Evolutionary conservation across 2,113 vertebrate genomes (phyloP).

Genomic region (Elephantulus edwardii): DNA sequence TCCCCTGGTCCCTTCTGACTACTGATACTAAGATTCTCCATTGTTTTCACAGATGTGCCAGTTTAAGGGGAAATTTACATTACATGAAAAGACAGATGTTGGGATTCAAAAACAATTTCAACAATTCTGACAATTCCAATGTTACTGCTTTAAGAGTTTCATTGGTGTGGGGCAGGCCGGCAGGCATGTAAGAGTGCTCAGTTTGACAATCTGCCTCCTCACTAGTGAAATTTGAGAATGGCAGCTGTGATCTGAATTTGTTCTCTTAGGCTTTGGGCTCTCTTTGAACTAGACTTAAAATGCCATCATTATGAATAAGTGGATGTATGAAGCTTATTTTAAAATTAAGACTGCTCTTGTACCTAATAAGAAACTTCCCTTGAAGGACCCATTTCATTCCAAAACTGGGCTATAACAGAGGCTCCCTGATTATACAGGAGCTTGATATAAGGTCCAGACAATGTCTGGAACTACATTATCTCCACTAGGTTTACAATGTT

Average conservation of each 20-base stretch:
- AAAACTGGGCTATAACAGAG: neutral
- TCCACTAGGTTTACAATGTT: neutral
- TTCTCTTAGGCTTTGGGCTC: conserved; percentile 7
- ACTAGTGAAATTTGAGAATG: conserved; percentile 63
- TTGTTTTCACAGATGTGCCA: no score
- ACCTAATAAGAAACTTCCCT: neutral
- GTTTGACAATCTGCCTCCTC: conserved; percentile 53
- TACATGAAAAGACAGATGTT: no score
- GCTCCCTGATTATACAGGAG: neutral
- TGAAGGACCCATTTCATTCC: neutral
- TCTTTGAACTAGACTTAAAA: conserved; percentile 51
- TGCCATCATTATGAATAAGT: conserved; percentile 21
- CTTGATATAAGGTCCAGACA: neutral
- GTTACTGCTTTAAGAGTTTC: conserved; percentile 2
- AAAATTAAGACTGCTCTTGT: neutral
- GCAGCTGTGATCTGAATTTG: conserved; percentile 32
- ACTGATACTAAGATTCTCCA: no score
- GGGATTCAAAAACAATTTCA: conserved; percentile 42
- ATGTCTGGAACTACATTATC: neutral
- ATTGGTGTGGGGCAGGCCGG: neutral
- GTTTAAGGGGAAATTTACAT: no score
- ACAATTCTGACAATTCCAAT: neutral
- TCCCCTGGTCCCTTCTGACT: no score
- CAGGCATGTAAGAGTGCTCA: neutral
- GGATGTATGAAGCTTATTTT: neutral